These are phyloP conservation scores for Spatulosminthurus flaviceps DNA, from an alignment of 2,888 invertebrate species.

Conservation along the genomic window DNA sequence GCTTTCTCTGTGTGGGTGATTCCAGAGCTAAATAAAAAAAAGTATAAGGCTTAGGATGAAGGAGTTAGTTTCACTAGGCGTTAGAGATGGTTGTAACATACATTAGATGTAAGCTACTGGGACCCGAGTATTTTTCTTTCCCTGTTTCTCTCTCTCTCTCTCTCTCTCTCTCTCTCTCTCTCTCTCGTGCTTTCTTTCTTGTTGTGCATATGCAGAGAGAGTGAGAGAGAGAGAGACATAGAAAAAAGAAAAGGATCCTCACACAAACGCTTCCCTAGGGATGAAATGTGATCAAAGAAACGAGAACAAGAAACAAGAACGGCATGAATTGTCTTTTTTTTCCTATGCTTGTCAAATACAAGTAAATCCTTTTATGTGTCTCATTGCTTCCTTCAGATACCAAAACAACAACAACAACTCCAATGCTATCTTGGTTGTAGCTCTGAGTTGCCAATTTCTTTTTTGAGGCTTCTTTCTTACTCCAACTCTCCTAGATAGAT, in stretches of 20 bases:
- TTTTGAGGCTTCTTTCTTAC: too few relatives aligned
- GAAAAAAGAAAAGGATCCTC: too few relatives aligned
- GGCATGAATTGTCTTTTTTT: conserved; percentile 25
- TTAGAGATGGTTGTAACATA: neutral
- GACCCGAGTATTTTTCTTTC: neutral
- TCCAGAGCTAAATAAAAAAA: too few relatives aligned
- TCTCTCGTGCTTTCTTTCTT: neutral
- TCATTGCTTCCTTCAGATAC: conserved; percentile 19
- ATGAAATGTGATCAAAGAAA: conserved; percentile 45
- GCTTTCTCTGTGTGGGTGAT: too few relatives aligned
- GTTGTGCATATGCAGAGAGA: neutral
- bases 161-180: neutral
- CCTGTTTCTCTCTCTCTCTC: neutral
- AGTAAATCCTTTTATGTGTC: conserved; percentile 22
- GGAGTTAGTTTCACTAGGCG: neutral
- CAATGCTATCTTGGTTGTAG: neutral
- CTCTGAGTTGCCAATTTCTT: too few relatives aligned
- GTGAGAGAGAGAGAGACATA: neutral
- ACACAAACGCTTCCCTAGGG: conserved; percentile 32
- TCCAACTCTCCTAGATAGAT: too few relatives aligned
- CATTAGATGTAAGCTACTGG: neutral
- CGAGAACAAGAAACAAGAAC: conserved; percentile 39
- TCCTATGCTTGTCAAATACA: conserved; percentile 31
- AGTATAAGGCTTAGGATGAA: neutral
- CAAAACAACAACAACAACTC: neutral